Conservation (phyloP, 2,797 vertebrate genomes). For the Clarias laeviceps region DNA sequence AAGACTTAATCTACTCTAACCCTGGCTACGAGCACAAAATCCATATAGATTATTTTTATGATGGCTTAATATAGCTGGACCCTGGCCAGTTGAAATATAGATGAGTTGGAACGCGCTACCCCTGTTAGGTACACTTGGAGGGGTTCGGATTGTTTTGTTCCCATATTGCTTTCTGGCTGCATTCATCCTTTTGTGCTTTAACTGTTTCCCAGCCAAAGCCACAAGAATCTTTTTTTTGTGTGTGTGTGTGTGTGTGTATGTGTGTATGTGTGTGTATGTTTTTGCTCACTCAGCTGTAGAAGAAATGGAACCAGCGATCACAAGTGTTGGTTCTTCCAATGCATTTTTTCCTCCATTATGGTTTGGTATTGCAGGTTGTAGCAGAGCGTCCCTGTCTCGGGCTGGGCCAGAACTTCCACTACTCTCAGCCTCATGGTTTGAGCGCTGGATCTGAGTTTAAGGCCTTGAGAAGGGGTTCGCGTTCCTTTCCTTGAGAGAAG, state of each 20-base stretch:
- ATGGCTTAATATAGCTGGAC: slow-evolving; percentile 38
- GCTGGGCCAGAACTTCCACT: slow-evolving; percentile 16
- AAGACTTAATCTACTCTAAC: slow-evolving; percentile 28
- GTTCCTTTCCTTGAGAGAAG: slow-evolving; percentile 36
- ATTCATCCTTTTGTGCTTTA: background rate
- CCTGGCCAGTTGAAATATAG: slow-evolving; percentile 44
- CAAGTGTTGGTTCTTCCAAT: slow-evolving; percentile 17
- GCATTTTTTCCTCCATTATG: slow-evolving; percentile 15
- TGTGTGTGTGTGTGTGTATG: background rate
- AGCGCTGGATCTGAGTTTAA: slow-evolving; percentile 20
- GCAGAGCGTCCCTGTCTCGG: slow-evolving; percentile 38
- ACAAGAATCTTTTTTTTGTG: background rate
- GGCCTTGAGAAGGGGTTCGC: slow-evolving; percentile 48
- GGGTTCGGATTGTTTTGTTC: slow-evolving; percentile 8
- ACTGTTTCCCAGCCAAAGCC: slow-evolving; percentile 14
- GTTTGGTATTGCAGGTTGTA: slow-evolving; percentile 39
- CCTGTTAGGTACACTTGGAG: slow-evolving; percentile 9
- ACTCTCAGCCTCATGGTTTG: slow-evolving; percentile 14
- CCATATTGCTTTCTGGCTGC: slow-evolving; percentile 6
- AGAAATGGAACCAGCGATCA: slow-evolving; percentile 10
- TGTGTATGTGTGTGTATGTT: background rate
- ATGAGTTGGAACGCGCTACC: slow-evolving; percentile 37
- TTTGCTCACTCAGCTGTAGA: slow-evolving; percentile 9
- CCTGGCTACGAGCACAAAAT: slow-evolving; percentile 35
- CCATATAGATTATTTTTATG: slow-evolving; percentile 48